Evolutionary conservation across 2,888 invertebrate genomes (phyloP).

Genomic region (Erebia aethiops): DNA sequence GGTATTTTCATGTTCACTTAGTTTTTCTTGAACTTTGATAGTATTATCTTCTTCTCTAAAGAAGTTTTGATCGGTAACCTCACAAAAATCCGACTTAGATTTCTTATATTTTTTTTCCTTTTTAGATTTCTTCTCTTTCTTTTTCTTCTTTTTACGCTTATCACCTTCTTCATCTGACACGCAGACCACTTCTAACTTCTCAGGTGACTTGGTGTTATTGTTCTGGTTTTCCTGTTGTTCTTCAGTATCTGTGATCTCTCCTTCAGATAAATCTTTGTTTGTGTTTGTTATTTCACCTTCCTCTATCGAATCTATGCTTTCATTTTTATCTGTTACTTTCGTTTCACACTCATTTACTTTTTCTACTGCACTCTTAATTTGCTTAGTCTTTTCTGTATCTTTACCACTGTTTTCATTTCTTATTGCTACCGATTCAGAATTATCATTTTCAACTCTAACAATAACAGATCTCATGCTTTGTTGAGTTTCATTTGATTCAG

Average conservation of each 20-base stretch:
- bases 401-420: constrained; percentile 1
- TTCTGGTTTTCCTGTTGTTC: constrained; percentile 14
- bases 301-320: constrained; percentile 37
- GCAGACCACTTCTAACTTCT: constrained; percentile 76
- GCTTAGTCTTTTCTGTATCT: background rate
- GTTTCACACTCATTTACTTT: background rate
- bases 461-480: background rate
- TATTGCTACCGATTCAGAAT: constrained; percentile 19
- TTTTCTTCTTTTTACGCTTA: constrained; percentile 55
- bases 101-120: constrained; percentile 65
- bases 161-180: constrained; percentile 74
- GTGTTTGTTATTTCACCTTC: constrained; percentile 36
- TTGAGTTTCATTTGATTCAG: background rate
- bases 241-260: constrained; percentile 68
- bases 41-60: constrained; percentile 46
- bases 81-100: constrained; percentile 69
- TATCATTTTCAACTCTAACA: constrained; percentile 5
- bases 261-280: constrained; percentile 60
- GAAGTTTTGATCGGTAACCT: constrained; percentile 64
- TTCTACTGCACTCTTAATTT: background rate
- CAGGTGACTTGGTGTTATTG: constrained; percentile 51
- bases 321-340: background rate
- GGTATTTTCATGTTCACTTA: constrained; percentile 14
- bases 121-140: constrained; percentile 71
- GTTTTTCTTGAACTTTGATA: constrained; percentile 9